Evolutionary conservation across 2,888 invertebrate genomes (phyloP), one percentile per base, ranked within the genome.

Genomic region (Rotaria magnacalcarata): DNA sequence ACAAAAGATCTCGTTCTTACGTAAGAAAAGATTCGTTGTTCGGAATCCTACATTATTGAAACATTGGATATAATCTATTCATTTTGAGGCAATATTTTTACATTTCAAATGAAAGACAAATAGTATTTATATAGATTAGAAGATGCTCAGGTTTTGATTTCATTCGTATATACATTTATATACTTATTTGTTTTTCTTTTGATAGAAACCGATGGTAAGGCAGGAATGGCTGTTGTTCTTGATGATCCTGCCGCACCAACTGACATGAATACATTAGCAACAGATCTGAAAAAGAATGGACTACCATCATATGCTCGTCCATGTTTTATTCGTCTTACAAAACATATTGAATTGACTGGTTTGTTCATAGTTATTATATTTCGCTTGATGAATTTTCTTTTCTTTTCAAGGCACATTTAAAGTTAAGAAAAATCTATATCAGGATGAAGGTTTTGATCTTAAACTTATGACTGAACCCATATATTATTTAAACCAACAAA

Each of bases 301-400:
- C 52, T 86, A 50, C 85, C 86, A n/a, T 19, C 86, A 0, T 86
- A 86, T 80, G 74, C 86, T 24, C 60, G 86, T 5, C 86, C 86
- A 47, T 60, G 85, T 47, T 86, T 86, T 41, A 86, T 86, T n/a
- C 54, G 86, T 56, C 43, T 86, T 16, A 84, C 75, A 0, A 7
- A 34, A 10, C 47, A 85, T n/a, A 58, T 86, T 14, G 86, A 86
- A n/a, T 56, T 85, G 19, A 86, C 86, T n/a, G 86, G 86, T 86
- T 27, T 24, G 50, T 43, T 60, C 8, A 74, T 4, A 21, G 8
- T 34, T 84, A 56, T 34, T 84, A 27, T 11, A 14, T n/a, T 84
- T 27, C 1, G n/a, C n/a, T 41, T 58, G 2, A n/a, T n/a, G 2
- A 21, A 4, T 60, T 47, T 54, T 52, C 75, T 86, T 47, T 34